Percentiles rank a stretch among this genome's conserved stretches.
Conservation (phyloP, 2,888 invertebrate species). For the Tetrapedia diversipes region DNA sequence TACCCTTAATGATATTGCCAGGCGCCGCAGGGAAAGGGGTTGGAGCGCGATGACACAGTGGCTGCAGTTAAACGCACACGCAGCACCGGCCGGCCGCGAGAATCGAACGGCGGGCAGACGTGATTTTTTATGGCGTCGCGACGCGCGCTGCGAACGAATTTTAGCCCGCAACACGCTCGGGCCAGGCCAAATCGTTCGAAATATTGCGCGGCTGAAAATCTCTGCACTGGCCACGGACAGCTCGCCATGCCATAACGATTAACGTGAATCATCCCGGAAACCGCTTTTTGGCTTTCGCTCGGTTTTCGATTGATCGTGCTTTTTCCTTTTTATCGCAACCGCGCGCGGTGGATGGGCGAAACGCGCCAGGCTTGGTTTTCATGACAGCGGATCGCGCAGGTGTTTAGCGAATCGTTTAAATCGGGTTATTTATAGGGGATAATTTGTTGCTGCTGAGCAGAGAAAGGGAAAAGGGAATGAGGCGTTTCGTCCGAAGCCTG, state of each 20-base stretch:
- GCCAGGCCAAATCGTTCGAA: too few species aligned
- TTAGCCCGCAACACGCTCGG: neutral
- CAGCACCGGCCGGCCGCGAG: slow-evolving; percentile 5
- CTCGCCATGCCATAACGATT: neutral
- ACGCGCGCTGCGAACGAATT: slow-evolving; percentile 7
- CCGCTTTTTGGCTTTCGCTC: neutral
- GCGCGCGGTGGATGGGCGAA: neutral
- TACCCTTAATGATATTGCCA: slow-evolving; percentile 55
- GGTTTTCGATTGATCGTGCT: neutral
- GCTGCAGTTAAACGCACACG: slow-evolving; percentile 36
- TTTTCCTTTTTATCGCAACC: neutral
- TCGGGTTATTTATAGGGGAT: too few species aligned
- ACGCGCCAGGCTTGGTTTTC: too few species aligned
- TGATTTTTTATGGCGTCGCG: slow-evolving; percentile 6
- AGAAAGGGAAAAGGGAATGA: too few species aligned
- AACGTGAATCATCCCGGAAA: neutral
- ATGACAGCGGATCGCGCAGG: neutral
- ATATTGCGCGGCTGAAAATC: neutral
- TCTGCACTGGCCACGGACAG: too few species aligned
- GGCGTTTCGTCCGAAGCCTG: too few species aligned
- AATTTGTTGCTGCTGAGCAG: too few species aligned
- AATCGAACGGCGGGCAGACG: slow-evolving; percentile 15
- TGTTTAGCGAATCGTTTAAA: neutral
- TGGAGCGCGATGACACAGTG: slow-evolving; percentile 50
- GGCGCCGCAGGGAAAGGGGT: too few species aligned